These are phyloP conservation scores for Pteronura brasiliensis DNA, from an alignment of 2,113 vertebrate species.

Conservation along the genomic window DNA sequence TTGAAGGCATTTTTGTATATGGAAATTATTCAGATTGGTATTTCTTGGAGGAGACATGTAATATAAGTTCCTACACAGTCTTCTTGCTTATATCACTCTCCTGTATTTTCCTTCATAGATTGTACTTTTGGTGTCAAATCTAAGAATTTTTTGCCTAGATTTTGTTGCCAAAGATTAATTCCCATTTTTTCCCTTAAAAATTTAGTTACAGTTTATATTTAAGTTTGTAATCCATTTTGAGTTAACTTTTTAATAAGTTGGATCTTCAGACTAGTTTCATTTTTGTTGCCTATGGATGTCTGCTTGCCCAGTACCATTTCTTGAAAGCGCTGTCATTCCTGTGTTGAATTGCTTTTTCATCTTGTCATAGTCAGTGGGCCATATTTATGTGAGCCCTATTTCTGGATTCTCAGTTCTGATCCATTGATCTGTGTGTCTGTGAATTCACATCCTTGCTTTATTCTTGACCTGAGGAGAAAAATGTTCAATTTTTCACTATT, in stretches of 20 bases:
- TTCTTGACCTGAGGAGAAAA: neutral
- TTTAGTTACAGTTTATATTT: neutral
- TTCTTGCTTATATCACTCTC: neutral
- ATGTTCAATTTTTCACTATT: neutral
- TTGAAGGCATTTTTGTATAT: neutral
- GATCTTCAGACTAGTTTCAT: neutral
- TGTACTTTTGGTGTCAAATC: neutral
- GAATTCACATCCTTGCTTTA: neutral
- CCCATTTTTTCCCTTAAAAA: neutral
- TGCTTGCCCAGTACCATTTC: neutral
- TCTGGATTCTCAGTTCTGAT: neutral
- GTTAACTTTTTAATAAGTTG: neutral
- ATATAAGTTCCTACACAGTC: neutral
- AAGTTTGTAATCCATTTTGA: neutral
- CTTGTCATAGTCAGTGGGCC: neutral
- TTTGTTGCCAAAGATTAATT: neutral
- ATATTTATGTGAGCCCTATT: neutral
- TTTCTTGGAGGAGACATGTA: neutral
- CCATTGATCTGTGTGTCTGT: neutral
- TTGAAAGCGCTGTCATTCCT: neutral
- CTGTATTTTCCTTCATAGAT: neutral
- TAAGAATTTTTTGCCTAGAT: neutral
- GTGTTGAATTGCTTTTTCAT: neutral
- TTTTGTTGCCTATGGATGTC: neutral
- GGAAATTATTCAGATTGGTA: neutral